phyloP scores from a whole-genome alignment of 2,888 invertebrate species.

The Nycteola revayana region DNA sequence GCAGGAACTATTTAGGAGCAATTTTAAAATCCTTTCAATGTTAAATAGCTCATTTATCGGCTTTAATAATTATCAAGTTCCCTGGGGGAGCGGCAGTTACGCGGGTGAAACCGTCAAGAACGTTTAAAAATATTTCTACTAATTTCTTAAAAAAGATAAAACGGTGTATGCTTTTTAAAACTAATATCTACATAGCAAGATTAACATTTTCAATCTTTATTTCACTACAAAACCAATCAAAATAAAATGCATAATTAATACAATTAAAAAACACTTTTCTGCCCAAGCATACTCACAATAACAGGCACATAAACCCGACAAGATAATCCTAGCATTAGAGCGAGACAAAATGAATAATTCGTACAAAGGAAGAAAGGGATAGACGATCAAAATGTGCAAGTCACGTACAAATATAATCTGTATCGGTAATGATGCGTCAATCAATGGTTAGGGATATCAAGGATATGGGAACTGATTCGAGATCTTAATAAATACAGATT shows the following conservation, averaged over 20 bases:
- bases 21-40: too few species aligned
- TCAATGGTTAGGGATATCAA: slow-evolving; percentile 40
- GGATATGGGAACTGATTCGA: slow-evolving; percentile 12
- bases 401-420: slow-evolving; percentile 45
- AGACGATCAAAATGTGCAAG: slow-evolving; percentile 31
- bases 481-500: neutral
- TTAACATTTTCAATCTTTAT: too few species aligned
- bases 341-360: slow-evolving; percentile 18
- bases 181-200: too few species aligned
- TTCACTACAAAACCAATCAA: too few species aligned
- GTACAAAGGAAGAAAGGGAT: slow-evolving; percentile 30
- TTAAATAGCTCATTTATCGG: too few species aligned
- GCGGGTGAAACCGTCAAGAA: too few species aligned
- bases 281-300: slow-evolving; percentile 13
- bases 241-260: slow-evolving; percentile 10
- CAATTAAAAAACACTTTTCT: slow-evolving; percentile 28
- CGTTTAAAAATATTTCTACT: too few species aligned
- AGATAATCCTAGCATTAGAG: slow-evolving; percentile 39
- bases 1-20: too few species aligned
- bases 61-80: too few species aligned
- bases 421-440: slow-evolving; percentile 55
- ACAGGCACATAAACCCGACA: slow-evolving; percentile 32
- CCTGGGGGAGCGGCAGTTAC: too few species aligned
- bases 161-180: too few species aligned
- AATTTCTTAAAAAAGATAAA: too few species aligned